Conservation (phyloP, 2,113 vertebrate genomes). For the Sturnus vulgaris region DNA sequence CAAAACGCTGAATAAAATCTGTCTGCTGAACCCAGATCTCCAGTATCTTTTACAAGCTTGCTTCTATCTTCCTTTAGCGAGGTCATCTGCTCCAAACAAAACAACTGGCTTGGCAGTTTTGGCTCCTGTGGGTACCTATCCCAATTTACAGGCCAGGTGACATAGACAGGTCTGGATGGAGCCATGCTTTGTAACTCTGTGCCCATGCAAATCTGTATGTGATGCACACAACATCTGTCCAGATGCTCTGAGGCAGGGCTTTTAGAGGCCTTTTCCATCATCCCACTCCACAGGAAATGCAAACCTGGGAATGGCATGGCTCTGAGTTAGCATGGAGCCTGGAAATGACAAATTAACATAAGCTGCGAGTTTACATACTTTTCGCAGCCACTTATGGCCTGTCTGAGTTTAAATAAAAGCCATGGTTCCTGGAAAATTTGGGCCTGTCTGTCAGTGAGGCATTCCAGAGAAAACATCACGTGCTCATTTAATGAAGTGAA, state of each 20-base stretch:
- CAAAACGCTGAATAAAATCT: not conserved
- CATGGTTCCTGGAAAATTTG: slow-evolving; percentile 32
- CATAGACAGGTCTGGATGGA: not conserved
- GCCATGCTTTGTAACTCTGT: not conserved
- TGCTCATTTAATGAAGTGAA: slow-evolving; percentile 39
- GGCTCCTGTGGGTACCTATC: not conserved
- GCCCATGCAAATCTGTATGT: not conserved
- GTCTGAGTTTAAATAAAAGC: slow-evolving; percentile 12
- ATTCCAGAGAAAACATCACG: slow-evolving; percentile 60
- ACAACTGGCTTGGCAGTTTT: not conserved
- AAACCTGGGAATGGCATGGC: not conserved
- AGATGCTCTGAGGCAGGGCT: not conserved
- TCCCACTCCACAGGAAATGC: not conserved
- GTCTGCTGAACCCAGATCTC: not conserved
- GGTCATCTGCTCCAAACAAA: not conserved
- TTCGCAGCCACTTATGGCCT: slow-evolving; percentile 13
- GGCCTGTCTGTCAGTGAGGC: not conserved
- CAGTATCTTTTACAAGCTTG: not conserved
- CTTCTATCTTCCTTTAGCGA: not conserved
- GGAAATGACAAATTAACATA: slow-evolving; percentile 41
- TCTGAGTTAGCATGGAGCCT: not conserved
- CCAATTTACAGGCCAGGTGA: not conserved
- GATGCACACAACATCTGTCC: not conserved
- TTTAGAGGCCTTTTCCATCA: not conserved
- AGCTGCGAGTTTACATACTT: not conserved